phyloP scores from a whole-genome alignment of 2,113 vertebrate genomes.

The Orycteropus afer region DNA sequence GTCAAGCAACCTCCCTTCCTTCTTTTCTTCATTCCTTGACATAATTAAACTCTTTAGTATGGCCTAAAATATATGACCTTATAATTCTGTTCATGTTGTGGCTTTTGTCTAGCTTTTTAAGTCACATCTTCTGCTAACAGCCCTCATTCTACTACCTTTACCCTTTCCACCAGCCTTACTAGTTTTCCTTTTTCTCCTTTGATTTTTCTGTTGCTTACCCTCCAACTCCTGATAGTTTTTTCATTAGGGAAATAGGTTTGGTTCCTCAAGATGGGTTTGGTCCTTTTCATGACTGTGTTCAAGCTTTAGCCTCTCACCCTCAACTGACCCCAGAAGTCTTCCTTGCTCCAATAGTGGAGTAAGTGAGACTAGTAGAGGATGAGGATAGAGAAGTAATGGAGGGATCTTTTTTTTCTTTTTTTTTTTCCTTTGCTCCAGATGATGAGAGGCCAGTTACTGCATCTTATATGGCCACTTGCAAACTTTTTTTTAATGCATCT shows the following conservation, averaged over 20 bases:
- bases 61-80: not conserved
- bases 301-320: not conserved
- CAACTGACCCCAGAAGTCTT: not conserved
- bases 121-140: not conserved
- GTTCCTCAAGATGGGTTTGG: not conserved
- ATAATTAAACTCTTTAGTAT: not conserved
- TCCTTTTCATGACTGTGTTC: not conserved
- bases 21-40: not conserved
- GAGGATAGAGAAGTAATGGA: not conserved
- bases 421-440: too few species aligned
- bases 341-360: not conserved
- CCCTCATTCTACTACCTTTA: not conserved
- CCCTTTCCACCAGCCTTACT: not conserved
- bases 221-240: not conserved
- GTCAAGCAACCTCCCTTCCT: not conserved
- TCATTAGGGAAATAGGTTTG: not conserved
- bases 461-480: too few species aligned
- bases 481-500: too few species aligned
- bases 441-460: too few species aligned
- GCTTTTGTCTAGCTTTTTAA: not conserved
- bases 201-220: not conserved
- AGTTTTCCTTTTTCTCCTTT: not conserved
- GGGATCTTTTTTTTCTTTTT: too few species aligned
- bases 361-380: not conserved
- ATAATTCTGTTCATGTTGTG: not conserved